Evolutionary conservation across 2,797 vertebrate genomes (phyloP), one percentile per base, ranked within the genome.

Genomic region (Gymnopithys bicolor): DNA sequence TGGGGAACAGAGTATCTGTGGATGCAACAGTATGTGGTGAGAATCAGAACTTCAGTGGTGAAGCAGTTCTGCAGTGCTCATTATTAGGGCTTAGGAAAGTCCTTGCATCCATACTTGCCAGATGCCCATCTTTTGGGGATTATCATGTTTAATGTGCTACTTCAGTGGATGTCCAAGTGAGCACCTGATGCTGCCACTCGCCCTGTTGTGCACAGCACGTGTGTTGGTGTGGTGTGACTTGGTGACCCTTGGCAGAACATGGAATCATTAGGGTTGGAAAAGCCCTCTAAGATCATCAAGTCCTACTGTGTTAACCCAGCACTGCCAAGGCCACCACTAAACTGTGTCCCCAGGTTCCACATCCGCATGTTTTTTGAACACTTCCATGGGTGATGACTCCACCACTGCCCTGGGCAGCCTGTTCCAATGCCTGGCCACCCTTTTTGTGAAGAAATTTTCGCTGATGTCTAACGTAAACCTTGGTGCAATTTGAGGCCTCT

Each of bases 111-210:
- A 1, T 43, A 21, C 27, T 81, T 41, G 24, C 41, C 32, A 46
- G 37, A 6, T 63, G 64, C 35, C 62, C 11, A 1, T 80, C 19
- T 2, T 76, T 33, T 66, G 14, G 45, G 56, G 53, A 60, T 70
- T 59, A 1, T 18, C 3, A 1, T 21, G 12, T 56, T 77, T 49
- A 19, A 45, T 11, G 1, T 6, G 41, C 49, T 60, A 1, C 32
- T 27, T 67, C 7, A 4, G 32, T 30, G 30, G 27, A 5, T 66
- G 39, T 69, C 55, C 10, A 25, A 49, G 22, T 35, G 62, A 84
- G 37, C 37, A 10, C 12, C 24, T 28, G 39, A 6, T 41, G 21
- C 28, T 39, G 51, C 21, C 8, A 1, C 30, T 62, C 0, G 0
- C 48, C 39, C 37, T 51, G 13, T 33, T 73, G 25, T 16, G 4